Conservation (phyloP, 2,113 vertebrate species). For the Paralichthys olivaceus region DNA sequence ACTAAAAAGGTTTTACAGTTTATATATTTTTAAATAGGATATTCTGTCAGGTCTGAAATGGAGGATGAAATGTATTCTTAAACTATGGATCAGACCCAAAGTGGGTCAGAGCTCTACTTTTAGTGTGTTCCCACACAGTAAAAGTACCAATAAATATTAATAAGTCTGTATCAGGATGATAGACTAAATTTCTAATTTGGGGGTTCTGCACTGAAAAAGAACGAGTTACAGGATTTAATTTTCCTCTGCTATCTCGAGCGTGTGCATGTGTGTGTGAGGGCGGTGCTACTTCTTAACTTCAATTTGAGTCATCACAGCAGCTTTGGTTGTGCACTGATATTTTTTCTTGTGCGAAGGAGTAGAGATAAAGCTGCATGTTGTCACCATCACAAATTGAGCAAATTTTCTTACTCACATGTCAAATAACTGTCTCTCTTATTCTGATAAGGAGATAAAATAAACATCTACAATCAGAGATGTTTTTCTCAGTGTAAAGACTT, state of each 20-base stretch:
- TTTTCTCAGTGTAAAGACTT: neutral
- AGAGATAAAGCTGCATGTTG: constrained; percentile 19
- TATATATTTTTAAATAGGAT: constrained; percentile 9
- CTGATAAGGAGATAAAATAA: neutral
- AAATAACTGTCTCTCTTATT: constrained; percentile 1
- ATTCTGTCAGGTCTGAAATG: constrained; percentile 37
- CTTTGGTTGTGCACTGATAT: neutral
- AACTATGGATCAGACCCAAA: constrained; percentile 61
- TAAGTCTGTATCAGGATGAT: constrained; percentile 65
- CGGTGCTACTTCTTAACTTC: constrained; percentile 48
- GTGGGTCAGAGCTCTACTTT: constrained; percentile 68
- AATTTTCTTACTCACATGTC: neutral
- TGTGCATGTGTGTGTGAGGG: neutral
- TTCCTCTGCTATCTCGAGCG: constrained; percentile 47
- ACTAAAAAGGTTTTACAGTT: constrained; percentile 11
- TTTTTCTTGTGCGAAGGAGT: constrained; percentile 18
- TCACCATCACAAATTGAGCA: constrained; percentile 10
- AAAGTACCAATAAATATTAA: constrained; percentile 79
- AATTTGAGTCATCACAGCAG: constrained; percentile 45
- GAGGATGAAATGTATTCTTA: constrained; percentile 54
- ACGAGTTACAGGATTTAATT: constrained; percentile 64
- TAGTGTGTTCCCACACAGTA: constrained; percentile 61
- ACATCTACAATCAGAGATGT: neutral
- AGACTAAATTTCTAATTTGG: constrained; percentile 70
- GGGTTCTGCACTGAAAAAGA: constrained; percentile 64